Evolutionary conservation across 1,140 invertebrate species (phyloP).

Genomic region (Zaprionus capensis): DNA sequence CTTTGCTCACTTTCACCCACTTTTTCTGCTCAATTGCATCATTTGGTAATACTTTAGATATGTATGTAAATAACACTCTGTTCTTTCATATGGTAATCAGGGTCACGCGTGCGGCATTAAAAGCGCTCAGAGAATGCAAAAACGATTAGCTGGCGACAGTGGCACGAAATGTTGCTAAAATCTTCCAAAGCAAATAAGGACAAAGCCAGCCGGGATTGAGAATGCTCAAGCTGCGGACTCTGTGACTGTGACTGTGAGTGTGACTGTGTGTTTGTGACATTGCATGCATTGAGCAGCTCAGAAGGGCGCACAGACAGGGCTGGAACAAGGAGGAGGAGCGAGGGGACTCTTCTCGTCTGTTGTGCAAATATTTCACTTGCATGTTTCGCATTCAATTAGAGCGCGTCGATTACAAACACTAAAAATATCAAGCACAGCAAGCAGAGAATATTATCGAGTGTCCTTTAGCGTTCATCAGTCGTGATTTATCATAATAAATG

Average conservation of each 20-base stretch:
- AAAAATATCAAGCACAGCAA: constrained; percentile 69
- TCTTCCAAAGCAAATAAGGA: constrained; percentile 72
- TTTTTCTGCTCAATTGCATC: constrained; percentile 4
- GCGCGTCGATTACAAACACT: constrained; percentile 70
- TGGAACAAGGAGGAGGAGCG: not conserved
- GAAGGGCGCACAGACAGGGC: constrained; percentile 14
- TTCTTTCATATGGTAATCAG: constrained; percentile 75
- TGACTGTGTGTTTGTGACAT: constrained; percentile 38
- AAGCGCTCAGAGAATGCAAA: constrained; percentile 65
- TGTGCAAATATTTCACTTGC: constrained; percentile 63
- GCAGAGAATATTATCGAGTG: constrained; percentile 7
- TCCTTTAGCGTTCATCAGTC: constrained; percentile 13
- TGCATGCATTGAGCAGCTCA: constrained; percentile 48
- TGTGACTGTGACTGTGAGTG: not conserved
- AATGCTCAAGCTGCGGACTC: constrained; percentile 6
- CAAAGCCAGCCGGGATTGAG: constrained; percentile 5
- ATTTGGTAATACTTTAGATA: constrained; percentile 33
- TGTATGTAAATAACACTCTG: not conserved
- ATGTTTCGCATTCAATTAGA: constrained; percentile 78
- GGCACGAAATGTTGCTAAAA: constrained; percentile 74
- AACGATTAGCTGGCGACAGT: constrained; percentile 68
- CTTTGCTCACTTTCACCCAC: not conserved
- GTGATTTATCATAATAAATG: constrained; percentile 83
- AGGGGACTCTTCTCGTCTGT: constrained; percentile 24
- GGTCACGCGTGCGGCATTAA: constrained; percentile 73